A percentile compares a stretch with the other conserved stretches of the same genome.
Conservation (phyloP, 2,113 vertebrate species). For the Ploceus nigricollis region DNA sequence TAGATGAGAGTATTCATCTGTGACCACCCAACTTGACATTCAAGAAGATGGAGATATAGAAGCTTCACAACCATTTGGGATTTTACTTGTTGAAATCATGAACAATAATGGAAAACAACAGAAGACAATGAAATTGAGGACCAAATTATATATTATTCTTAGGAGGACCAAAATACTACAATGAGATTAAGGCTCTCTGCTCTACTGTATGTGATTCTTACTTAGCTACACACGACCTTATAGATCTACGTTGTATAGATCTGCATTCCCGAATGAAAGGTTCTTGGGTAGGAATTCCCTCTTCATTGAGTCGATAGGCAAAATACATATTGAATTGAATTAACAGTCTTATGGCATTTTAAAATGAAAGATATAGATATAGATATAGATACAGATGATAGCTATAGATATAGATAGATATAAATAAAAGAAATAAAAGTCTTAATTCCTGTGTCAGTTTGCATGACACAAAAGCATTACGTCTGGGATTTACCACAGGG, state of each 20-base stretch:
- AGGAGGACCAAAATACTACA: neutral
- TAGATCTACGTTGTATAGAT: neutral
- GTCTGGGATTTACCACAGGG: neutral
- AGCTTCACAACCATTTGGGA: neutral
- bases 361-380: neutral
- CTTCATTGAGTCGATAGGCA: neutral
- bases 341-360: neutral
- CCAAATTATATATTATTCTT: neutral
- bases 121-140: neutral
- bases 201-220: neutral
- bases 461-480: neutral
- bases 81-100: neutral
- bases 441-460: neutral
- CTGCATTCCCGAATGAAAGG: neutral
- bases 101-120: neutral
- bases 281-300: neutral
- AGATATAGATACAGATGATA: neutral
- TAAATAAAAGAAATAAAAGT: neutral
- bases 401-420: neutral
- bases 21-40: neutral
- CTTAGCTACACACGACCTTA: neutral
- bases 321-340: neutral
- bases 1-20: neutral
- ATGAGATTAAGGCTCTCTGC: neutral
- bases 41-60: neutral